These are phyloP conservation scores for Sterna hirundo DNA, from an alignment of 2,113 vertebrate genomes.

Conservation along the genomic window DNA sequence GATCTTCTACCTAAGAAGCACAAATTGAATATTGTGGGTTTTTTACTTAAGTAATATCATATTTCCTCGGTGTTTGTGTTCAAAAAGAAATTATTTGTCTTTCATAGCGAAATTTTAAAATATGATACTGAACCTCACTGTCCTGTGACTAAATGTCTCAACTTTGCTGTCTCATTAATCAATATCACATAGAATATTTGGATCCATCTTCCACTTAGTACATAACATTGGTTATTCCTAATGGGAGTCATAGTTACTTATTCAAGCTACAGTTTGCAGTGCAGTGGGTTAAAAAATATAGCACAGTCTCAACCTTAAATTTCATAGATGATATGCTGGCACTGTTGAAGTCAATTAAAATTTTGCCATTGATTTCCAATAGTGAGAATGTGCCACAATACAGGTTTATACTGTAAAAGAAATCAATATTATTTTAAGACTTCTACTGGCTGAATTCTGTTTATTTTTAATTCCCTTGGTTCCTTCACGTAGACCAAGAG, in stretches of 20 bases:
- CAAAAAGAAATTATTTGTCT: not conserved
- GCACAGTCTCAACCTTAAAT: not conserved
- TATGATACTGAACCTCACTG: not conserved
- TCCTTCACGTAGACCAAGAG: not conserved
- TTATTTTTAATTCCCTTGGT: conserved; percentile 23
- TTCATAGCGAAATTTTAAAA: not conserved
- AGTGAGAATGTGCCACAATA: not conserved
- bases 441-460: not conserved
- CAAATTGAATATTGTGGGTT: not conserved
- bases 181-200: not conserved
- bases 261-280: not conserved
- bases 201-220: not conserved
- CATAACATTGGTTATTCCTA: not conserved
- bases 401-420: not conserved
- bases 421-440: conserved; percentile 34
- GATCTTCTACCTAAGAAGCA: not conserved
- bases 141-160: not conserved
- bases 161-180: not conserved
- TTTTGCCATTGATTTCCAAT: conserved; percentile 50
- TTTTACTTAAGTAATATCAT: not conserved
- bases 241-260: not conserved
- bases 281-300: conserved; percentile 22
- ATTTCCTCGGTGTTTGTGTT: not conserved
- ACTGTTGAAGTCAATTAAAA: conserved; percentile 13
- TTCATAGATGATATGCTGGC: not conserved